A percentile compares a stretch with the other conserved stretches of the same genome.
phyloP scores from a whole-genome alignment of 2,888 invertebrate species.

The Luperina nickerlii region DNA sequence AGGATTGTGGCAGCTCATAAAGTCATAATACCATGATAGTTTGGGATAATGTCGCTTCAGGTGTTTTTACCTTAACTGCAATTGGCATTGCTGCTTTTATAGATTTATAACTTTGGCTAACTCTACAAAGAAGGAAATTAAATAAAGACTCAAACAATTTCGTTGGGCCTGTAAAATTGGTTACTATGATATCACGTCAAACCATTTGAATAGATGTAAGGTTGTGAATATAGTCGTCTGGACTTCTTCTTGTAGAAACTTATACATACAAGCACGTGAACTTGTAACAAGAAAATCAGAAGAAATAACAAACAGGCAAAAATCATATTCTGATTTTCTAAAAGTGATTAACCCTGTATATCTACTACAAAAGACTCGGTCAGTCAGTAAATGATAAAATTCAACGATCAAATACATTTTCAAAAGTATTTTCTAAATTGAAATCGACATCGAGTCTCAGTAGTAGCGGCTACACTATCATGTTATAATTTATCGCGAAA shows the following conservation, averaged over 20 bases:
- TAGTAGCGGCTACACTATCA: slow-evolving; percentile 67
- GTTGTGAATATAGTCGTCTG: background rate
- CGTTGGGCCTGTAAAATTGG: background rate
- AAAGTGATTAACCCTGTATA: background rate
- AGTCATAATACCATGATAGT: background rate
- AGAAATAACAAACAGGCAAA: background rate
- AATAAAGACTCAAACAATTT: background rate
- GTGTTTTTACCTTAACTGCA: background rate
- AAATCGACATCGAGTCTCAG: slow-evolving; percentile 60
- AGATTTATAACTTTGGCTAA: slow-evolving; percentile 1
- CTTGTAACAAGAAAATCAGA: background rate
- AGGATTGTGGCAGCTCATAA: background rate
- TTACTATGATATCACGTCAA: background rate
- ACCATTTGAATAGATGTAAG: background rate
- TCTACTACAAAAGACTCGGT: background rate
- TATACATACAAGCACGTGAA: background rate
- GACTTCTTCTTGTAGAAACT: background rate
- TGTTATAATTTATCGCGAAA: slow-evolving; percentile 81
- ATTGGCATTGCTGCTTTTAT: background rate
- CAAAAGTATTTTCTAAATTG: slow-evolving; percentile 40
- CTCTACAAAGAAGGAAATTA: background rate
- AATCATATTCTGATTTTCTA: background rate
- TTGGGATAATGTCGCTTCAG: background rate
- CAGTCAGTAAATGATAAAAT: background rate
- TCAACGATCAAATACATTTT: background rate